Conservation (phyloP, 2,797 vertebrate species). For the Sciaenops ocellatus region DNA sequence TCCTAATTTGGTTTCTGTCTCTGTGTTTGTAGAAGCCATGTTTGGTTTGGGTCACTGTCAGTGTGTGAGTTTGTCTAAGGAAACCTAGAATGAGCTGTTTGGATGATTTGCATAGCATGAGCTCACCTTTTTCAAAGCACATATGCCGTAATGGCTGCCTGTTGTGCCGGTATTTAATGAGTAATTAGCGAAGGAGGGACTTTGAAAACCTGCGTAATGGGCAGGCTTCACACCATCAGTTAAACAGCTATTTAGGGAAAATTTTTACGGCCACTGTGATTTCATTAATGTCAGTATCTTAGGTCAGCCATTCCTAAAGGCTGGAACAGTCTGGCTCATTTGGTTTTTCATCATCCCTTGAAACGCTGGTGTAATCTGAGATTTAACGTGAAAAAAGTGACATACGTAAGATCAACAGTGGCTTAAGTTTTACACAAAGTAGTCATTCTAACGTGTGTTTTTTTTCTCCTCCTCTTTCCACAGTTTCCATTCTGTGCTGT, state of each 20-base stretch:
- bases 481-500: constrained; percentile 99
- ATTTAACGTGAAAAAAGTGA: constrained; percentile 14
- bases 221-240: constrained; percentile 51
- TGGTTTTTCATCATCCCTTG: constrained; percentile 45
- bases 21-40: constrained; percentile 6
- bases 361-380: constrained; percentile 37
- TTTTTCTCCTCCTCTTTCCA: constrained; percentile 75
- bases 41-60: constrained; percentile 35
- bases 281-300: constrained; percentile 68
- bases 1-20: constrained; percentile 28
- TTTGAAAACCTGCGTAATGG: constrained; percentile 70
- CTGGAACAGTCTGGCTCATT: constrained; percentile 40
- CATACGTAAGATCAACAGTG: constrained; percentile 7
- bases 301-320: constrained; percentile 58
- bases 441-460: constrained; percentile 15
- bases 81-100: constrained; percentile 54
- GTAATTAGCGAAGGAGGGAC: constrained; percentile 69
- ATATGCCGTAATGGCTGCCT: constrained; percentile 72
- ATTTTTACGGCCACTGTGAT: constrained; percentile 55
- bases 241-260: constrained; percentile 67
- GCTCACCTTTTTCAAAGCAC: constrained; percentile 66
- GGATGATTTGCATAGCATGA: constrained; percentile 52
- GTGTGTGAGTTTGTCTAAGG: constrained; percentile 22
- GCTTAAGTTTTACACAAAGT: constrained; percentile 17
- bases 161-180: constrained; percentile 63